phyloP scores from a whole-genome alignment of 2,113 vertebrate species.

The Sorex fumeus region DNA sequence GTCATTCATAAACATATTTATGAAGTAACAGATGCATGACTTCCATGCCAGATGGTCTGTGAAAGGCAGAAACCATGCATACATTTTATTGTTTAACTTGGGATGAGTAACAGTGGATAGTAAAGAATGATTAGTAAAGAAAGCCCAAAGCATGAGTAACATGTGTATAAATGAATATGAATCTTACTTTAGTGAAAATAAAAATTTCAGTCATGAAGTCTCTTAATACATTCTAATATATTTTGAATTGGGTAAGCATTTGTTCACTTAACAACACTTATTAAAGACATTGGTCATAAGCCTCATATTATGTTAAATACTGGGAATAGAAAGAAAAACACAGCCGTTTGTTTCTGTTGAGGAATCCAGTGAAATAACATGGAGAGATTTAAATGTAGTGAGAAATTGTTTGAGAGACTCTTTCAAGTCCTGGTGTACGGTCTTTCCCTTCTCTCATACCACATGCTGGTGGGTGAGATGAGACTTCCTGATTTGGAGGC shows the following conservation, averaged over 20 bases:
- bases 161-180: neutral
- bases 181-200: neutral
- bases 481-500: neutral
- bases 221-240: constrained; percentile 47
- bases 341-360: neutral
- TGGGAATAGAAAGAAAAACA: neutral
- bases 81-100: constrained; percentile 1
- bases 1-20: neutral
- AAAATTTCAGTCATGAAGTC: neutral
- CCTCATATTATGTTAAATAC: neutral
- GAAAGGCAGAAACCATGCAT: constrained; percentile 49
- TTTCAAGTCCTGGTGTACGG: neutral
- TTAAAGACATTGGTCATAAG: neutral
- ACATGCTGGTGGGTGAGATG: neutral
- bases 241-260: neutral
- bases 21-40: neutral
- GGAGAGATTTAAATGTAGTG: neutral
- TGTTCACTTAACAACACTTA: neutral
- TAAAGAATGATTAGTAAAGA: neutral
- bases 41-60: neutral
- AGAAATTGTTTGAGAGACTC: neutral
- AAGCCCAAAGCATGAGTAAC: constrained; percentile 21
- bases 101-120: neutral
- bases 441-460: neutral
- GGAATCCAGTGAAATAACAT: neutral